A percentile compares a stretch with the other conserved stretches of the same genome.
These are phyloP conservation scores for Sander vitreus DNA, from an alignment of 2,113 vertebrate species.

Conservation along the genomic window DNA sequence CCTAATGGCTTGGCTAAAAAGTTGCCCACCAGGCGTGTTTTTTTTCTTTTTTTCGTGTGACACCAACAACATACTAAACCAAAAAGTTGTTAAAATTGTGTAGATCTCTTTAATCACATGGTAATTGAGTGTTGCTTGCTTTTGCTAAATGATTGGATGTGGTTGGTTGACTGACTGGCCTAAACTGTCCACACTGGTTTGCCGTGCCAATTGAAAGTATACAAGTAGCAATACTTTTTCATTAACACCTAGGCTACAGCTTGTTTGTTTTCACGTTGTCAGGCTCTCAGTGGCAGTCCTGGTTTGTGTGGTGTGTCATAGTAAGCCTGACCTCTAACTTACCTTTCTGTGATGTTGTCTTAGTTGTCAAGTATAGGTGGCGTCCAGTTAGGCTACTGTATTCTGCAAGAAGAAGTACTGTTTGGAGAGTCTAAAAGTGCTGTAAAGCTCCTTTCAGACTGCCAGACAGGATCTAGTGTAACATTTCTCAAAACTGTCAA, in stretches of 20 bases:
- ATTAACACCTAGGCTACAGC: slow-evolving; percentile 2
- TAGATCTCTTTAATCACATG: background rate
- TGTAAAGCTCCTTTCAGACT: background rate
- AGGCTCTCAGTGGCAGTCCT: background rate
- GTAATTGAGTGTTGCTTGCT: slow-evolving; percentile 11
- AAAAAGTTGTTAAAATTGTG: background rate
- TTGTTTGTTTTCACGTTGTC: slow-evolving; percentile 1
- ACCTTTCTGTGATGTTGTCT: background rate
- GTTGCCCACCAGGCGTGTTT: slow-evolving; percentile 11
- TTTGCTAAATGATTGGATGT: background rate
- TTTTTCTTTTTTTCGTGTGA: slow-evolving; percentile 16
- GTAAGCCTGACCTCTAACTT: background rate
- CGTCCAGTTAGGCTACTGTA: background rate
- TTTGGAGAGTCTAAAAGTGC: background rate
- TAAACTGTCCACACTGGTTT: background rate
- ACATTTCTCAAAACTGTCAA: background rate
- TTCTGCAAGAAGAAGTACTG: background rate
- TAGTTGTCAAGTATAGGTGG: background rate
- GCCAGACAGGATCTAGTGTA: background rate
- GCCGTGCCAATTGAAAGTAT: background rate
- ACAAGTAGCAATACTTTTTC: background rate
- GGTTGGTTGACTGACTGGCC: background rate
- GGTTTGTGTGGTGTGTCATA: slow-evolving; percentile 7
- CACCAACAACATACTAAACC: slow-evolving; percentile 32
- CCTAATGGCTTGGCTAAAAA: slow-evolving; percentile 36